A percentile compares a stretch with the other conserved stretches of the same genome.
Evolutionary conservation across 2,797 vertebrate genomes (phyloP).

Genomic region (Lateolabrax maculatus): DNA sequence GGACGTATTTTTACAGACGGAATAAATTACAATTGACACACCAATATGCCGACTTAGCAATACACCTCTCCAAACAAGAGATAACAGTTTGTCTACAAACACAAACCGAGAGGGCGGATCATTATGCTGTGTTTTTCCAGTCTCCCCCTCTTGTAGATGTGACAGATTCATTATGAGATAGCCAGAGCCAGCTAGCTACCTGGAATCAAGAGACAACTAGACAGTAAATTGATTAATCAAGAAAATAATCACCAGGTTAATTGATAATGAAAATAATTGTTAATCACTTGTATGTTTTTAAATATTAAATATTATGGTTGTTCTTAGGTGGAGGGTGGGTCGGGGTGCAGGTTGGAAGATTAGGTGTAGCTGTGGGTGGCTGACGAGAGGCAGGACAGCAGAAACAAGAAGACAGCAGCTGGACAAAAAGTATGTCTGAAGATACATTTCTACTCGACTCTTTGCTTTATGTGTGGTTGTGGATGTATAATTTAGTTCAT

Average conservation of each 20-base stretch:
- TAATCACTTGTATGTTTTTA: neutral
- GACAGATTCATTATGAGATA: too few species aligned
- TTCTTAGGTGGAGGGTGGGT: neutral
- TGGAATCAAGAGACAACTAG: too few species aligned
- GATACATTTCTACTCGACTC: neutral
- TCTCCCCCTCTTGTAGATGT: too few species aligned
- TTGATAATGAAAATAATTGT: neutral
- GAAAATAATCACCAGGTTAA: neutral
- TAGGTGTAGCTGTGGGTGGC: neutral
- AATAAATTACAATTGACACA: neutral
- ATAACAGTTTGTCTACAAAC: too few species aligned
- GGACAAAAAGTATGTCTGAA: neutral
- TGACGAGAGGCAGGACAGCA: neutral
- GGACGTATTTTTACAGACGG: too few species aligned
- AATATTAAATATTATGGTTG: neutral
- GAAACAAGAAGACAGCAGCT: neutral
- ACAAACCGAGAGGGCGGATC: too few species aligned
- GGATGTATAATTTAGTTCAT: slow-evolving; percentile 16
- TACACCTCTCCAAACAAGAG: too few species aligned
- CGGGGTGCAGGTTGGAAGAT: neutral
- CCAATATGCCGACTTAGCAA: too few species aligned
- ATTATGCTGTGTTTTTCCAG: too few species aligned
- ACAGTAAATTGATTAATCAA: neutral
- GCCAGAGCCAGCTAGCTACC: too few species aligned
- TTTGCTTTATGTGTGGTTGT: neutral